These are phyloP conservation scores for Drosophila paramelanica DNA, from an alignment of 2,888 invertebrate genomes.

Conservation along the genomic window DNA sequence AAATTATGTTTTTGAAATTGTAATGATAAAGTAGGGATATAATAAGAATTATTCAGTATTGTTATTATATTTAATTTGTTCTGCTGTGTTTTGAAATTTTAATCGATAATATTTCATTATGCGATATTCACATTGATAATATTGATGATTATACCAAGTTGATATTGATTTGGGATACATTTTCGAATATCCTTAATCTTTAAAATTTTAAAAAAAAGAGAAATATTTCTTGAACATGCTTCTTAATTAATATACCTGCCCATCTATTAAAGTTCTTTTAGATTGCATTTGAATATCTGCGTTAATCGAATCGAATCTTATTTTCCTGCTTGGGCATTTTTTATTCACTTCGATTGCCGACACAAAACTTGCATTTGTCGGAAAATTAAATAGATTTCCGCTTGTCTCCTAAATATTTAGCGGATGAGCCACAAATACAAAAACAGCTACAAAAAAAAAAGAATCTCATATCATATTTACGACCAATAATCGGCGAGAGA, in stretches of 20 bases:
- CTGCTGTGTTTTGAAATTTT: no score
- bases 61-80: no score
- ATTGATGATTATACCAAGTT: no score
- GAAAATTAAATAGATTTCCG: conserved; percentile 60
- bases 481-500: conserved; percentile 43
- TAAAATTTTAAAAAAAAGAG: no score
- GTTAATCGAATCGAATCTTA: conserved; percentile 2
- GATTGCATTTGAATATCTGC: not conserved
- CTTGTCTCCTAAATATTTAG: conserved; percentile 52
- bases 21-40: no score
- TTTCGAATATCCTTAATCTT: no score
- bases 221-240: no score
- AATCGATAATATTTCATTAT: no score
- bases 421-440: conserved; percentile 7
- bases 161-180: no score
- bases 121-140: no score
- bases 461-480: conserved; percentile 69
- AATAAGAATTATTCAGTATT: no score
- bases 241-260: not conserved
- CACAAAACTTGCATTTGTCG: conserved; percentile 52
- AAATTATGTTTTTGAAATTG: no score
- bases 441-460: conserved; percentile 19
- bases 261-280: not conserved
- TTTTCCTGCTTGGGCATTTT: conserved; percentile 2
- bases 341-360: conserved; percentile 28